Evolutionary conservation across 1,140 invertebrate genomes (phyloP).

Genomic region (Halictus rubicundus): DNA sequence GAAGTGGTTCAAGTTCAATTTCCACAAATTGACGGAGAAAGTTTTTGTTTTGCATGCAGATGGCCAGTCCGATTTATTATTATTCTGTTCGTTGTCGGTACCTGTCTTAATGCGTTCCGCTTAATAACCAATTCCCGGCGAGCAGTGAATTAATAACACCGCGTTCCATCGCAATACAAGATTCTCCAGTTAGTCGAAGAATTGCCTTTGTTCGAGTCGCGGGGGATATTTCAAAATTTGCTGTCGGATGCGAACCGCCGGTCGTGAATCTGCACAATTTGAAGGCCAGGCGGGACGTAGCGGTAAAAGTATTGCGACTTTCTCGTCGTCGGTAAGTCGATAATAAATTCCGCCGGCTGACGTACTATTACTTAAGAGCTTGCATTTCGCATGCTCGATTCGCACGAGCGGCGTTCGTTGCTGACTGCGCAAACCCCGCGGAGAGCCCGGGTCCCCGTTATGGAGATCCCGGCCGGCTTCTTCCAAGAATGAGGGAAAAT

Average conservation of each 20-base stretch:
- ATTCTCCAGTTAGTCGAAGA: neutral
- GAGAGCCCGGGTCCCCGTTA: conserved; percentile 30
- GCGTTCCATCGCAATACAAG: neutral
- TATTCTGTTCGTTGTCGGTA: too few species aligned
- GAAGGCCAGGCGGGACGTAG: neutral
- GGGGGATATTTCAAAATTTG: neutral
- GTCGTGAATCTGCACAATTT: neutral
- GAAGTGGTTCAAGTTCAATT: too few species aligned
- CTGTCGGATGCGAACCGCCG: neutral
- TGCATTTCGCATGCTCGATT: conserved; percentile 37
- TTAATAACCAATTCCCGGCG: too few species aligned
- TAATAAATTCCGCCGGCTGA: conserved; percentile 34
- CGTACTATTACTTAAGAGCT: conserved; percentile 40
- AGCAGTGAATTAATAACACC: too few species aligned
- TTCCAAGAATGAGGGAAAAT: conserved; percentile 41
- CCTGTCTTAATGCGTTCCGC: too few species aligned
- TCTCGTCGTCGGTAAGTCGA: conserved; percentile 27
- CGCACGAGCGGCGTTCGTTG: conserved; percentile 27
- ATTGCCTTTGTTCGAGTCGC: neutral
- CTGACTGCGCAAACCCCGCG: conserved; percentile 56
- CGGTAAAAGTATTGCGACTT: conserved; percentile 14
- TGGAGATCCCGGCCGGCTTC: conserved; percentile 25
- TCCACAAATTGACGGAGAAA: too few species aligned
- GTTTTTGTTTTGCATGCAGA: too few species aligned
- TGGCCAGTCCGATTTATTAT: too few species aligned